Evolutionary conservation across 2,113 vertebrate genomes (phyloP), one percentile per base, ranked within the genome.

Genomic region (Trachemys scripta): DNA sequence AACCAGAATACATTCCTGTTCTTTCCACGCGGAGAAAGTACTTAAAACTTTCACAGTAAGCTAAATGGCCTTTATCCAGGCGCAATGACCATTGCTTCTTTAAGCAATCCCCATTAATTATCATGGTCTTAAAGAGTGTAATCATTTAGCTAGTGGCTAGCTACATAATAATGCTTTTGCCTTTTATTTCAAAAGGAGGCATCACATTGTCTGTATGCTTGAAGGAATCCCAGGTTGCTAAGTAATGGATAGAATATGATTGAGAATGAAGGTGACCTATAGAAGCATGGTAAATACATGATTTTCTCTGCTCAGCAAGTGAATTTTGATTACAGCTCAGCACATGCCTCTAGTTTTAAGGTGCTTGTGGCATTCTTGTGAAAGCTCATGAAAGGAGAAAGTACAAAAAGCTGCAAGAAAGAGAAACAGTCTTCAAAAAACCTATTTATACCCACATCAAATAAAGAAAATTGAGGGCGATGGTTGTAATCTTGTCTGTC

Each of bases 261-360:
- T 7, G 49, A 90, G 90, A 92, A 90, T 0, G 9, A 96, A 97
- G 95, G 94, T 97, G 96, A 97, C 96, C 92, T 95, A 22, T n/a
- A 80, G 81, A 94, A 95, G 54, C 42, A 82, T 1, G 2, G 92
- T 85, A 96, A 96, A 90, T 85, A 89, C 19, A 72, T 3, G 24
- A 9, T 95, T 97, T 96, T 95, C 95, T 96, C 85, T 96, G 88
- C 95, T 96, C 50, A 83, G 78, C 87, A 91, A 95, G 88, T 49
- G 91, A 90, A 94, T 98, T 98, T 95, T 93, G 91, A 96, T 96
- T 80, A 79, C 87, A 95, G 86, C 3, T 1, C 25, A 92, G 80
- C 84, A 49, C 81, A 94, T 91, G 88, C 90, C 84, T 69, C 19
- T 1, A 1, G 1, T 83, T 8, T 2, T 82, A 54, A 95, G 79